Base-by-base conservation (phyloP, 2,888 invertebrate species). In the Thecocarcelia acutangulata region DNA sequence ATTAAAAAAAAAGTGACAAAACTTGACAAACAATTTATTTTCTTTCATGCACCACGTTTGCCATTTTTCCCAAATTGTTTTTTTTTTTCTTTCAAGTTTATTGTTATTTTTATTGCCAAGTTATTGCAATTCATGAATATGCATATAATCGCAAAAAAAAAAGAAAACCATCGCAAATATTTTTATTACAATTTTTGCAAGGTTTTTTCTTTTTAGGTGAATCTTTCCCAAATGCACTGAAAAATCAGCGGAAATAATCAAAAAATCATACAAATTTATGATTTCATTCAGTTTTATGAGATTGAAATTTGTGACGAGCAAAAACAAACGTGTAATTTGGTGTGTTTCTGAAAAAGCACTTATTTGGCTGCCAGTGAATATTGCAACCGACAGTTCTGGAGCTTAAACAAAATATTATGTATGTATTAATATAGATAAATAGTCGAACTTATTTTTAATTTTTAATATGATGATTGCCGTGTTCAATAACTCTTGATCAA, bases 231-330 rank as follows among this genome's bases (percentile, higher is more conserved):
- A 76, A 54, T 76, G 13, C 61, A 54, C 21, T 56, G 46, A 56
- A 61, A 76, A 76, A 24, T 76, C 68, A 68, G 59, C 68, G 66
- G 42, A 68, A 68, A 61, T 76, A 69, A 76, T 61, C 59, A 76
- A 76, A 76, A 76, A 54, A 17, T 63, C 61, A 77, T 69, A 40
- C 40, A 77, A 77, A 77, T 77, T 77, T 77, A 77, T 77, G 70
- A 48, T 70, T 63, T 64, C 63, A 77, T 77, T 70, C 61, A 70
- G 28, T 77, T 77, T 77, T 77, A 77, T 70, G 77, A 50, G 69
- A 76, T 76, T 76, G 68, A 69, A 76, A 69, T 61, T 33, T 61
- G 68, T 44, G 48, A 68, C 44, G n/a, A 54, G 19, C 59, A 44
- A 54, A 56, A 42, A 74, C 12, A 64, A 54, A 52, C 48, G 24